Conservation (phyloP, 2,113 vertebrate species). For the Bujurquina vittata region DNA sequence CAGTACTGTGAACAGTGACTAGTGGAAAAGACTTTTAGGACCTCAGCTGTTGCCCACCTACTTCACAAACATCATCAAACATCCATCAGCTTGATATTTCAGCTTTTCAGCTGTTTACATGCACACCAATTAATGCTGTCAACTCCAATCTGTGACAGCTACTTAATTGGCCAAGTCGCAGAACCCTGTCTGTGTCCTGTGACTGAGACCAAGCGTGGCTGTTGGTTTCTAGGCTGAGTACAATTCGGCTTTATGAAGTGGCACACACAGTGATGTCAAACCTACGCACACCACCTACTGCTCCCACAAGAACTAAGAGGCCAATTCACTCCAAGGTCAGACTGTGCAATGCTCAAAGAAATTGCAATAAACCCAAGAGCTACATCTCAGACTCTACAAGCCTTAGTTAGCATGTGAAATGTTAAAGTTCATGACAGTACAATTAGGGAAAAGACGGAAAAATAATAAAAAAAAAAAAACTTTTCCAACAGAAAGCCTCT, state of each 20-base stretch:
- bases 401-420: not conserved
- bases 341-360: not conserved
- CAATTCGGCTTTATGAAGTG: not conserved
- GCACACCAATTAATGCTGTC: not conserved
- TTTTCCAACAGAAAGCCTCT: no score
- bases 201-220: not conserved
- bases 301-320: not conserved
- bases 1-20: not conserved
- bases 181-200: not conserved
- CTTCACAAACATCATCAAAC: not conserved
- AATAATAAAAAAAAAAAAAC: no score
- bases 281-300: not conserved
- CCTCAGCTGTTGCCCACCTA: not conserved
- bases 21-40: not conserved
- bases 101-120: not conserved
- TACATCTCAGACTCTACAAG: not conserved
- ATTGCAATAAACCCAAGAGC: rapidly evolving
- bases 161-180: not conserved
- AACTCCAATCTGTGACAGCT: constrained; percentile 3
- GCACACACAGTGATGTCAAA: not conserved
- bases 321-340: not conserved
- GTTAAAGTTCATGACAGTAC: not conserved
- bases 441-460: not conserved
- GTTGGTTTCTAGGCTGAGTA: not conserved
- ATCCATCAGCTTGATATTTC: constrained; percentile 12